Evolutionary conservation across 92 coral and sea anemone species (phyloP), one percentile per base, ranked within the genome.

Genomic region (Porites divaricata): DNA sequence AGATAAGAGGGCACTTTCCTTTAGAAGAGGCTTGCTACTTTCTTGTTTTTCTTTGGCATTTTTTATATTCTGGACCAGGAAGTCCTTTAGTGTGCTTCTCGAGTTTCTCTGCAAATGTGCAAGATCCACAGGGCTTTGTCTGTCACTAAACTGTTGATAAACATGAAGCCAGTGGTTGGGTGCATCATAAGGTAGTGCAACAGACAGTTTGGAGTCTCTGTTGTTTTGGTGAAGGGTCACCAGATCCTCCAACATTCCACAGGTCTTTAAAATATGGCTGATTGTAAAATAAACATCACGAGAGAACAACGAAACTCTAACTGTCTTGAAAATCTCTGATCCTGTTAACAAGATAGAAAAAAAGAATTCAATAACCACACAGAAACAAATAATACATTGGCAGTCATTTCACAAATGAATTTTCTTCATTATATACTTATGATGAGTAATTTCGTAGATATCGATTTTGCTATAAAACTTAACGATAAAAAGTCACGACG

Each of bases 241-340:
- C 16, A 93, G 77, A 58, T 93, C 93, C 16, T 91, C 96, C 69
- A 91, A 74, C 96, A 95, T 89, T 56, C 98, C 98, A 91, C 95
- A 93, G 20, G 97, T 91, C 73, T 91, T 95, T 41, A 95, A 88
- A 61, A 95, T 93, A 53, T 95, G 94, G 49, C 92, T 86, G 63
- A 95, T 86, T 20, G 95, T 94, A 77, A 91, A 94, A 63, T 74
- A 76, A 51, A 94, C 89, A 57, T 94, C 98, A 57, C 98, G 94
- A 8, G 98, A 94, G 74, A 89, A 94, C 7, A 94, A 92, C 1
- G 95, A 94, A 24, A 94, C 86, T n/a, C 93, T 86, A 11, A 94
- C 95, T 10, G 94, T 87, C 86, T 89, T 94, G 85, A 94, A 87
- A 4, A 67, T 49, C 50, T 86, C 87, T 48, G 91, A 85, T 64